Conservation (phyloP, 1,140 invertebrate genomes). For the Drosophila tsacasi region DNA sequence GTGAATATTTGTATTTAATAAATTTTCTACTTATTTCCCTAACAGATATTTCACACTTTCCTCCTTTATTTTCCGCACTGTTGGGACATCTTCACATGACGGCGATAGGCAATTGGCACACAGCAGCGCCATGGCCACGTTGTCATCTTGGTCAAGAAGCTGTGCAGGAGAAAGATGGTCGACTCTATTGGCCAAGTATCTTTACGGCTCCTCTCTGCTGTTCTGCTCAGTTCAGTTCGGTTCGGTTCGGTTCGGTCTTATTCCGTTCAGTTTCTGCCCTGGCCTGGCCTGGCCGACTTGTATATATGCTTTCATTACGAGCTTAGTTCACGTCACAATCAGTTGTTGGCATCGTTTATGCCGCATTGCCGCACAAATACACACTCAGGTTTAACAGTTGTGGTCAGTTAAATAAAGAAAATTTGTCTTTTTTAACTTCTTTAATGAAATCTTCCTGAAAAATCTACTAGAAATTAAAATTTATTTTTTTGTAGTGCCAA, state of each 20-base stretch:
- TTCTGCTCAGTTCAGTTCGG: constrained; percentile 6
- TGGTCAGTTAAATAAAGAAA: not conserved
- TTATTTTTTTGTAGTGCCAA: too few species aligned
- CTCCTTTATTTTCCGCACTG: constrained; percentile 22
- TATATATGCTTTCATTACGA: constrained; percentile 82
- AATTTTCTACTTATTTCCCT: not conserved
- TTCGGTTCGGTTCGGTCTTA: constrained; percentile 39
- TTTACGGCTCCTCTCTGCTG: constrained; percentile 11
- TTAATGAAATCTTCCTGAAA: too few species aligned
- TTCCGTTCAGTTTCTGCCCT: constrained; percentile 25
- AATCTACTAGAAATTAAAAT: too few species aligned
- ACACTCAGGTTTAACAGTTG: constrained; percentile 12
- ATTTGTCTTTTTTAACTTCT: too few species aligned
- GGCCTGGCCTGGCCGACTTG: constrained; percentile 41
- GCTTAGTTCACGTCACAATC: constrained; percentile 84
- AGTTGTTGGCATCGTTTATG: constrained; percentile 84
- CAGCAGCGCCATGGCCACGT: constrained; percentile 67
- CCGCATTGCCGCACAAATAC: constrained; percentile 69
- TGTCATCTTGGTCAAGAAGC: constrained; percentile 56
- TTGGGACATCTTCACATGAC: constrained; percentile 59
- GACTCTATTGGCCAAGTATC: constrained; percentile 57
- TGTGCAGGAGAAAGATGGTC: not conserved
- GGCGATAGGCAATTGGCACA: constrained; percentile 75
- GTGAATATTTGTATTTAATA: rapidly evolving
- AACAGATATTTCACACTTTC: not conserved